Evolutionary conservation across 2,797 vertebrate genomes (phyloP).

Genomic region (Tachyglossus aculeatus): DNA sequence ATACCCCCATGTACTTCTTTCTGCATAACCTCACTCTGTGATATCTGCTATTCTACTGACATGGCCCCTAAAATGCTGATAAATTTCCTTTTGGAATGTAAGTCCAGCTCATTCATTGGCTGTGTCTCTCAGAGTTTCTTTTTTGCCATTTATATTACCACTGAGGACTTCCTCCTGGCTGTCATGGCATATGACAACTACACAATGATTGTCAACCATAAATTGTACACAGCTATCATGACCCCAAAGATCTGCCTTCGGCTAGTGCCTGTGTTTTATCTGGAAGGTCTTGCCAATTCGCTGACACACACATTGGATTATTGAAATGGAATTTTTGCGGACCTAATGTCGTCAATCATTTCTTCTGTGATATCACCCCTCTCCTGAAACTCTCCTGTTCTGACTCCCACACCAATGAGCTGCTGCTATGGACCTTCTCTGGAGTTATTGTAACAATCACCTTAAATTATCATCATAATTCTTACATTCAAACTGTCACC

Average conservation of each 20-base stretch:
- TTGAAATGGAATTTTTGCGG: conserved; percentile 56
- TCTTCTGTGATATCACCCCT: conserved; percentile 62
- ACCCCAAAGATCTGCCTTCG: conserved; percentile 23
- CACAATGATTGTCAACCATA: conserved; percentile 42
- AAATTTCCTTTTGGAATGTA: conserved; percentile 25
- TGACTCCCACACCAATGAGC: conserved; percentile 16
- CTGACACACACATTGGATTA: conserved; percentile 50
- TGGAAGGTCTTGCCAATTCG: conserved; percentile 41
- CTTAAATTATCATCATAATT: conserved; percentile 37
- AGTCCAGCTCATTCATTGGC: conserved; percentile 33
- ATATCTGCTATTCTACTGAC: conserved; percentile 59
- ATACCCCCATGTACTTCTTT: conserved; percentile 64
- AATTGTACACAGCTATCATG: conserved; percentile 46
- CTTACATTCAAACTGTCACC: conserved; percentile 8
- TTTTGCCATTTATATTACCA: conserved; percentile 40
- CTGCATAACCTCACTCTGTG: conserved; percentile 55
- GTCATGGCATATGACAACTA: conserved; percentile 59
- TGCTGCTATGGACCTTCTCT: conserved; percentile 44
- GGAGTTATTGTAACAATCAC: conserved; percentile 32
- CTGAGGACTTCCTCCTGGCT: conserved; percentile 47
- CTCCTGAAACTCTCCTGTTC: conserved; percentile 58
- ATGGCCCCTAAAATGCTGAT: conserved; percentile 51
- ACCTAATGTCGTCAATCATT: conserved; percentile 52
- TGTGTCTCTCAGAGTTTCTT: conserved; percentile 60
- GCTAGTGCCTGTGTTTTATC: conserved; percentile 38